phyloP scores from a whole-genome alignment of 92 coral and sea anemone species.

The Blastomussa wellsi region DNA sequence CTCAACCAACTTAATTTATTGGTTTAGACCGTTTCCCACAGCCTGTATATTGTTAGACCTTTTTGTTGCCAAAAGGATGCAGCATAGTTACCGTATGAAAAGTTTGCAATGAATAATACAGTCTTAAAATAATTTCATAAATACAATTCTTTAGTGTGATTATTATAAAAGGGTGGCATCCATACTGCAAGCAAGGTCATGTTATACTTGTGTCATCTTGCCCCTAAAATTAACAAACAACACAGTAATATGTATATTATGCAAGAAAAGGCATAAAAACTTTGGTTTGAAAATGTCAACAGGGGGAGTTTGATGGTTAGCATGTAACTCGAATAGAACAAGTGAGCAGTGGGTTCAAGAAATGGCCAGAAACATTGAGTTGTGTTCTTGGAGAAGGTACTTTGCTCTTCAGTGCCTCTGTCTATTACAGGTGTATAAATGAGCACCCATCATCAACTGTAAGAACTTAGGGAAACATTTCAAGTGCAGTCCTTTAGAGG shows the following conservation, averaged over 20 bases:
- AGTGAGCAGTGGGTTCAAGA: neutral
- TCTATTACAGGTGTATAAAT: neutral
- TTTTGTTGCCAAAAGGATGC: neutral
- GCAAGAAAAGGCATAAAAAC: no score
- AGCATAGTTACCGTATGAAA: neutral
- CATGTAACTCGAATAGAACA: neutral
- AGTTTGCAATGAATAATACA: neutral
- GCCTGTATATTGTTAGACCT: neutral
- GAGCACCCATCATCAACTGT: no score
- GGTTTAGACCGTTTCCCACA: neutral
- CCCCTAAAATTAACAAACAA: neutral
- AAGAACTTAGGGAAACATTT: no score
- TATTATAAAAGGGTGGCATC: neutral
- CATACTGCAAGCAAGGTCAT: neutral
- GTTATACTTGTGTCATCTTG: neutral
- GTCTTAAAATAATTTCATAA: neutral
- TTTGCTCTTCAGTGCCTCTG: neutral
- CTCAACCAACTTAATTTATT: neutral
- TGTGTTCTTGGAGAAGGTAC: neutral
- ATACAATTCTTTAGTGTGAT: neutral
- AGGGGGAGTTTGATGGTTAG: neutral
- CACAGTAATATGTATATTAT: no score
- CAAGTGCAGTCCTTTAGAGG: no score
- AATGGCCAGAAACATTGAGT: neutral
- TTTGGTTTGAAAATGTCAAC: no score